Percentiles rank a stretch among this genome's conserved stretches.
Conservation (phyloP, 1,140 invertebrate species). For the Drosophila obscura region DNA sequence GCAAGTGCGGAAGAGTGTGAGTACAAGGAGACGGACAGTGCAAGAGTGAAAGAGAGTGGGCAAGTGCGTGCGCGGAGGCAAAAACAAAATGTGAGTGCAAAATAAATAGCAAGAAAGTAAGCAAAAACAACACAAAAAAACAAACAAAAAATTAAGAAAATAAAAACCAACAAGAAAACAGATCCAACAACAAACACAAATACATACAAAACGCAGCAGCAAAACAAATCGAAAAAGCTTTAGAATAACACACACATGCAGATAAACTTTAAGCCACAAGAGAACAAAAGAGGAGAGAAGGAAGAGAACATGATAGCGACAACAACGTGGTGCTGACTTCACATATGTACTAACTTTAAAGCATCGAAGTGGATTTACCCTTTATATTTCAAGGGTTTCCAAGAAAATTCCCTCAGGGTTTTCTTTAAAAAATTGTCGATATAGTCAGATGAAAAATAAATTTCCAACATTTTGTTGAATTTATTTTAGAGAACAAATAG, state of each 20-base stretch:
- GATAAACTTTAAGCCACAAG: conserved; percentile 12
- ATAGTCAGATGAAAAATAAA: too few relatives aligned
- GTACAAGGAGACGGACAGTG: conserved; percentile 4
- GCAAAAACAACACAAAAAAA: conserved; percentile 38
- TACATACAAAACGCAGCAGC: conserved; percentile 26
- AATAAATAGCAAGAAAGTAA: conserved; percentile 39
- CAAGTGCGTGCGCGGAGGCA: background rate
- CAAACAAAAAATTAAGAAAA: conserved; percentile 13
- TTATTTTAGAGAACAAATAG: too few relatives aligned
- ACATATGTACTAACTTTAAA: too few relatives aligned
- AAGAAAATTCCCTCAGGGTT: too few relatives aligned
- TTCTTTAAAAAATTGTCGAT: too few relatives aligned
- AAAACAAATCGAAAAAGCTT: conserved; percentile 34
- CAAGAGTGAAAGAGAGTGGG: conserved; percentile 16
- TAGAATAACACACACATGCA: conserved; percentile 23
- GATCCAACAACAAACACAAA: conserved; percentile 24
- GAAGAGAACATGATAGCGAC: conserved; percentile 16
- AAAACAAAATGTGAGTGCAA: conserved; percentile 60
- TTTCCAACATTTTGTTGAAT: too few relatives aligned
- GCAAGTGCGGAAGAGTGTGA: too few relatives aligned
- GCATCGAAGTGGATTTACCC: too few relatives aligned
- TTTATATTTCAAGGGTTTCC: too few relatives aligned
- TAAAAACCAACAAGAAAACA: conserved; percentile 20
- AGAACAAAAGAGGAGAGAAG: conserved; percentile 21
- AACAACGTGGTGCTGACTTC: conserved; percentile 12